A percentile compares a stretch with the other conserved stretches of the same genome.
Evolutionary conservation across 1,140 invertebrate species (phyloP).

Genomic region (Phenacoccus solenopsis): DNA sequence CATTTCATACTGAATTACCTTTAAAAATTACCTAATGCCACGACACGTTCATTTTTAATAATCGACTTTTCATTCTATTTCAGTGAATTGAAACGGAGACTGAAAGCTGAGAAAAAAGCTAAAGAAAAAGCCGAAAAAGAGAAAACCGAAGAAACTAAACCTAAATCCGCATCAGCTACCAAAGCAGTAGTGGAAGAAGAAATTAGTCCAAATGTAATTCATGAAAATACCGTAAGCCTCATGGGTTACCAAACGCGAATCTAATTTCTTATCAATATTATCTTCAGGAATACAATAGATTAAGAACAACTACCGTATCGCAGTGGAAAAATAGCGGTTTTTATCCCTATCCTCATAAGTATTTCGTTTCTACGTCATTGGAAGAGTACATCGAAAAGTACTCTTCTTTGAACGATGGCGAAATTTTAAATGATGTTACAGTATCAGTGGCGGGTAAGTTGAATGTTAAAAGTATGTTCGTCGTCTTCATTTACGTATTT

Average conservation of each 20-base stretch:
- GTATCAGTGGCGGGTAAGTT: conserved; percentile 62
- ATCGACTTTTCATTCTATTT: conserved; percentile 36
- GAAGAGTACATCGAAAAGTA: conserved; percentile 85
- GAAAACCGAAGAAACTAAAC: conserved; percentile 32
- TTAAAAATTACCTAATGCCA: too few species aligned
- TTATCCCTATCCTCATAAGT: conserved; percentile 98
- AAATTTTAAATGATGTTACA: conserved; percentile 58
- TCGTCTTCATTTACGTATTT: too few species aligned
- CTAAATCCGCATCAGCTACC: conserved; percentile 33
- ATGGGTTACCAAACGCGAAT: too few species aligned
- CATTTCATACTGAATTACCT: too few species aligned
- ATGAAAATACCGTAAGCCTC: too few species aligned
- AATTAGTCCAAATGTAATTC: conserved; percentile 74
- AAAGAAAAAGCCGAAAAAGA: conserved; percentile 86
- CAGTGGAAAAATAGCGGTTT: conserved; percentile 63
- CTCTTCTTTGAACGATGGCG: conserved; percentile 49
- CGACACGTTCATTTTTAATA: too few species aligned
- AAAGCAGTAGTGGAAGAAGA: conserved; percentile 53
- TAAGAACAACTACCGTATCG: conserved; percentile 59
- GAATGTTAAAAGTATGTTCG: too few species aligned
- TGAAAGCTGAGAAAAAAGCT: conserved; percentile 84
- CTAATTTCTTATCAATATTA: conserved; percentile 22
- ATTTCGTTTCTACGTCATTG: conserved; percentile 80
- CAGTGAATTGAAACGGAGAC: conserved; percentile 82
- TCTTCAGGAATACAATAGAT: conserved; percentile 71